A percentile compares a stretch with the other conserved stretches of the same genome.
phyloP scores from a whole-genome alignment of 2,113 vertebrate species.

The Marcusenius ussheri region DNA sequence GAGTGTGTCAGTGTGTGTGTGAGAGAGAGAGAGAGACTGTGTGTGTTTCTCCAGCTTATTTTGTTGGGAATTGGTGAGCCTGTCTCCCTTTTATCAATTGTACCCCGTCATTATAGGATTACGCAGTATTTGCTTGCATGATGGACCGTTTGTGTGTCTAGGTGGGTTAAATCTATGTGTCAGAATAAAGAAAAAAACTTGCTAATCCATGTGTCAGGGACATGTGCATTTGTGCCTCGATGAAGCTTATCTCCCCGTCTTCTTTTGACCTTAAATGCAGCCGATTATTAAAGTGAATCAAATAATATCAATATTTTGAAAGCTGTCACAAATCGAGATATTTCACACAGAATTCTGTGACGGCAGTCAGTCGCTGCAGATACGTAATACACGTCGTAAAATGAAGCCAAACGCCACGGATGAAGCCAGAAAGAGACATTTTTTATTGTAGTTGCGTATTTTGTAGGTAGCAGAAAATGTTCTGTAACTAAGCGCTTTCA shows the following conservation, averaged over 20 bases:
- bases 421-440: not conserved
- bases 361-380: not conserved
- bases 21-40: not conserved
- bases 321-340: not conserved
- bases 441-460: not conserved
- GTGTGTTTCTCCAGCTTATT: conserved; percentile 31
- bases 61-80: conserved; percentile 45
- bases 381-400: not conserved
- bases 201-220: conserved; percentile 33
- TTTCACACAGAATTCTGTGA: not conserved
- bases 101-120: conserved; percentile 68
- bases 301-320: not conserved
- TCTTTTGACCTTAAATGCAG: not conserved
- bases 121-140: conserved; percentile 47
- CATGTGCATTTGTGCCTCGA: conserved; percentile 6
- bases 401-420: not conserved
- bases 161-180: not conserved
- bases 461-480: not conserved
- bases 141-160: conserved; percentile 28
- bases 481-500: not conserved
- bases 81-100: conserved; percentile 63
- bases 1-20: conserved; percentile 24
- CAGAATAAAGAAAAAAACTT: conserved; percentile 16
- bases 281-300: not conserved
- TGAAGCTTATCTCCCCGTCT: not conserved